Percentiles rank a stretch among this genome's conserved stretches.
Evolutionary conservation across 2,113 vertebrate genomes (phyloP).

Genomic region (Macquaria ambigua): DNA sequence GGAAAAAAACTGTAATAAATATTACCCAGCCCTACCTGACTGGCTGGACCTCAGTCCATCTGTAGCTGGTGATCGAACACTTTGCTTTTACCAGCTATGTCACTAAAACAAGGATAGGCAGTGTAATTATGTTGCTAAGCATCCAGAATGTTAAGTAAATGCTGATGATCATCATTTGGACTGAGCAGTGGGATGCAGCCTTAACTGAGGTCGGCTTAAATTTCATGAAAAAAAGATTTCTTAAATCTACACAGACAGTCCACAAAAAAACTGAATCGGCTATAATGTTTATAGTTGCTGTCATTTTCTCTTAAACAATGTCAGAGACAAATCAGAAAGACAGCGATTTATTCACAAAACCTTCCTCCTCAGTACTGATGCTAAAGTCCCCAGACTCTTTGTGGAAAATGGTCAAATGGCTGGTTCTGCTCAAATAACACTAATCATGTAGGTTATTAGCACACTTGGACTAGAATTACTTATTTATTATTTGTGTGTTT

Average conservation of each 20-base stretch:
- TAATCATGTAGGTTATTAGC: background rate
- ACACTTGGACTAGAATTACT: background rate
- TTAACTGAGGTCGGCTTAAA: background rate
- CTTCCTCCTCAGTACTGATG: background rate
- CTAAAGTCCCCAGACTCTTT: too few species aligned
- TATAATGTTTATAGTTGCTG: background rate
- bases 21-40: background rate
- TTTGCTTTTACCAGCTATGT: background rate
- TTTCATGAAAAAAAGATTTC: background rate
- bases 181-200: background rate
- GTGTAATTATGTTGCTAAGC: slow-evolving; percentile 39
- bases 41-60: background rate
- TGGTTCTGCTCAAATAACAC: background rate
- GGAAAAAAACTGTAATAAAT: too few species aligned
- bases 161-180: slow-evolving; percentile 18
- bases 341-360: background rate
- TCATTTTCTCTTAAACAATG: slow-evolving; percentile 21
- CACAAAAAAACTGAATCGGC: background rate
- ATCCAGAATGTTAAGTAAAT: background rate
- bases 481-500: background rate
- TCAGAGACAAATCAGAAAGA: background rate
- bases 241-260: background rate
- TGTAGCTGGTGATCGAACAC: background rate
- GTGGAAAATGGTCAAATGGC: background rate
- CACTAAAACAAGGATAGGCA: slow-evolving; percentile 1